A percentile compares a stretch with the other conserved stretches of the same genome.
Conservation (phyloP, 23 tunicate genomes). For the Phallusia fumigata region DNA sequence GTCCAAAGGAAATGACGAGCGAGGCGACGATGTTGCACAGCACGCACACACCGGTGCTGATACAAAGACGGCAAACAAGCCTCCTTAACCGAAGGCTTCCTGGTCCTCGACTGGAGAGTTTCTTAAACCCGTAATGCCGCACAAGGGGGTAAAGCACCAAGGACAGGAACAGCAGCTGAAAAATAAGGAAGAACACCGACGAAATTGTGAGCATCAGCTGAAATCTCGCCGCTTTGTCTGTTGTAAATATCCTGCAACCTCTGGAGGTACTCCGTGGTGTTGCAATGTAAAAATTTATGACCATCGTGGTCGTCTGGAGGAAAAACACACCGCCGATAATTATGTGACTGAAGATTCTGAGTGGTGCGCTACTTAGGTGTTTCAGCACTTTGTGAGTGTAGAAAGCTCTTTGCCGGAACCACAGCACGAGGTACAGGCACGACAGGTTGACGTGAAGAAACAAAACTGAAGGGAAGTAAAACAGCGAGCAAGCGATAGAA, state of each 20-base stretch:
- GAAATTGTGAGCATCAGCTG: neutral
- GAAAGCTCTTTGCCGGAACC: neutral
- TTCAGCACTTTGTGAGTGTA: conserved; percentile 1
- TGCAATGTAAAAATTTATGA: neutral
- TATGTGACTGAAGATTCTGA: neutral
- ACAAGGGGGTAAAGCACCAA: conserved; percentile 5
- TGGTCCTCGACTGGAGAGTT: neutral
- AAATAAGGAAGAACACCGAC: neutral
- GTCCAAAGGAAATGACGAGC: neutral
- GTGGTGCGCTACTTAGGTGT: neutral
- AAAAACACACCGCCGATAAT: neutral
- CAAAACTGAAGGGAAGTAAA: neutral
- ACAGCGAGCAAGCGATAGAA: neutral
- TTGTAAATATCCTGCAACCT: neutral
- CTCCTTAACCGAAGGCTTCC: neutral
- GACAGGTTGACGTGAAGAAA: neutral
- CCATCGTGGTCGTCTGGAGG: conserved; percentile 1
- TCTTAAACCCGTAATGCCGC: conserved; percentile 1
- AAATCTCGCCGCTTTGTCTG: neutral
- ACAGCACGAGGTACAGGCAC: conserved; percentile 3
- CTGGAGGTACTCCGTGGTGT: neutral
- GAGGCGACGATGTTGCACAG: neutral
- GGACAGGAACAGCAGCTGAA: neutral
- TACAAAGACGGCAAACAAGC: neutral
- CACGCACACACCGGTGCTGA: neutral